These are phyloP conservation scores for Rhorus exstirpatorius DNA, from an alignment of 2,888 invertebrate species.

Conservation along the genomic window DNA sequence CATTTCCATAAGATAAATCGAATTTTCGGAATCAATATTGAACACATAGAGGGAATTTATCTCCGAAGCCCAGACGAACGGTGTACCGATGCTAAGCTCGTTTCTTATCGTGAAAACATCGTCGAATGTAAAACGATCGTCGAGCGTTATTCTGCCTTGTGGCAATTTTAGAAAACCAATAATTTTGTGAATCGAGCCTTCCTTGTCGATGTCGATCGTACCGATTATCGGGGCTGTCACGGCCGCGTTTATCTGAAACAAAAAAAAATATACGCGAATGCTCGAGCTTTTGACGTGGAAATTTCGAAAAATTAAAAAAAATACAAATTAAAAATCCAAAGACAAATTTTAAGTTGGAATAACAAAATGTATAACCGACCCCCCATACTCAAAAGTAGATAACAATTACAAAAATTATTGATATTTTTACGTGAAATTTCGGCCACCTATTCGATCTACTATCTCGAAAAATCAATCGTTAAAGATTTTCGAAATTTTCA, in stretches of 20 bases:
- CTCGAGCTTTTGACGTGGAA: not conserved
- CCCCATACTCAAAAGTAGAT: too few relatives aligned
- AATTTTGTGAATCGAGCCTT: slow-evolving; percentile 80
- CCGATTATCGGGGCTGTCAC: slow-evolving; percentile 78
- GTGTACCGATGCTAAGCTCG: slow-evolving; percentile 87
- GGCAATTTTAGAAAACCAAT: slow-evolving; percentile 86
- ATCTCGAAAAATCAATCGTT: too few relatives aligned
- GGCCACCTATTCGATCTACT: too few relatives aligned
- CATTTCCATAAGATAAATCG: slow-evolving; percentile 86
- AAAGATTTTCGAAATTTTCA: too few relatives aligned
- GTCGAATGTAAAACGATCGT: slow-evolving; percentile 87
- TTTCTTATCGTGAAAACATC: slow-evolving; percentile 88
- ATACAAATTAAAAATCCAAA: too few relatives aligned
- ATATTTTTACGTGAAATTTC: too few relatives aligned
- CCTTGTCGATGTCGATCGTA: slow-evolving; percentile 82
- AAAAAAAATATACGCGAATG: not conserved
- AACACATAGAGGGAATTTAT: slow-evolving; percentile 87
- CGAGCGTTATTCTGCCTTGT: slow-evolving; percentile 87
- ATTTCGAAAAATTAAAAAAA: slow-evolving; percentile 18
- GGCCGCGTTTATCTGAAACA: slow-evolving; percentile 74
- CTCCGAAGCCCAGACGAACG: slow-evolving; percentile 86
- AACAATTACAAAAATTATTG: too few relatives aligned
- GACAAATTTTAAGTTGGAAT: too few relatives aligned
- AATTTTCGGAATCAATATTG: slow-evolving; percentile 85
- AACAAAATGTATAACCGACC: too few relatives aligned